These are phyloP conservation scores for Drosophila azteca DNA, from an alignment of 1,140 invertebrate species.

Conservation along the genomic window DNA sequence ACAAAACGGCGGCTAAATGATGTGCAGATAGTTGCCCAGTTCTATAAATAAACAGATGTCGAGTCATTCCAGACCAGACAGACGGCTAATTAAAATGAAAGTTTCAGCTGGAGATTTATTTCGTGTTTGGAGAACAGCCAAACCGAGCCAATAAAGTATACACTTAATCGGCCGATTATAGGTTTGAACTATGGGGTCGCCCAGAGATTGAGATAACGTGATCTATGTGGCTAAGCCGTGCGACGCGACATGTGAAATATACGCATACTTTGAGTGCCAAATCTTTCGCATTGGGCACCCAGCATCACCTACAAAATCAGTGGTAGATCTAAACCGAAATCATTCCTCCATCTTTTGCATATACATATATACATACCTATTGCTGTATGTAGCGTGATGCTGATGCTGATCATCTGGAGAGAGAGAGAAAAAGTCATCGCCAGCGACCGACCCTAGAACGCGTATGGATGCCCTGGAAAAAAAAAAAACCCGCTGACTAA, in stretches of 20 bases:
- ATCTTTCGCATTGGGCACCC: too few relatives aligned
- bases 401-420: conserved; percentile 18
- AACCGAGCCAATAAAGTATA: conserved; percentile 20
- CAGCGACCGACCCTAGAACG: conserved; percentile 11
- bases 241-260: too few relatives aligned
- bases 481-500: conserved; percentile 71
- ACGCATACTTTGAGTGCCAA: background rate
- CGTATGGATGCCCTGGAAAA: conserved; percentile 24
- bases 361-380: too few relatives aligned
- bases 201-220: conserved; percentile 24
- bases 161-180: conserved; percentile 25
- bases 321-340: conserved; percentile 18
- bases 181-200: background rate
- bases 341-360: conserved; percentile 5
- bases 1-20: conserved; percentile 78
- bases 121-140: conserved; percentile 27
- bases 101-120: conserved; percentile 46
- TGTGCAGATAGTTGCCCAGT: conserved; percentile 70
- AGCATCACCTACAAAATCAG: background rate
- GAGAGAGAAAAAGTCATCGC: conserved; percentile 30
- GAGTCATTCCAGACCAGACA: conserved; percentile 64
- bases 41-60: conserved; percentile 71
- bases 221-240: background rate
- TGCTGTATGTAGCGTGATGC: too few relatives aligned
- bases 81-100: conserved; percentile 75